A percentile compares a stretch with the other conserved stretches of the same genome.
phyloP scores from a whole-genome alignment of 2,113 vertebrate species.

The Ornithorhynchus anatinus region DNA sequence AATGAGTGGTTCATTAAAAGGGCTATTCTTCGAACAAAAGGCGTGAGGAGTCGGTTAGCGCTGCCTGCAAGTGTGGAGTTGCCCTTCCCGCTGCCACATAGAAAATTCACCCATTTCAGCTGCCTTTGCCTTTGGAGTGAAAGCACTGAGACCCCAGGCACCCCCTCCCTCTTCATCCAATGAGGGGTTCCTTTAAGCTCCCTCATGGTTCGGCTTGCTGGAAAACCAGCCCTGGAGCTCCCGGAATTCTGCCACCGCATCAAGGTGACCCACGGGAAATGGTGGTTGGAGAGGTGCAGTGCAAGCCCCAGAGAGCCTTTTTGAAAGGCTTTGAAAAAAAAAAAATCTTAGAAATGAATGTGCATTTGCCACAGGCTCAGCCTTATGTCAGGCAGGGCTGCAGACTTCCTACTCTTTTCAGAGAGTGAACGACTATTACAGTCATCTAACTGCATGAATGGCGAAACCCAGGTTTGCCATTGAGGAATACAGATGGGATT shows the following conservation, averaged over 20 bases:
- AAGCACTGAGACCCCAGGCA: too few species aligned
- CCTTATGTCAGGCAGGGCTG: constrained; percentile 19
- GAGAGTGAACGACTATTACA: neutral
- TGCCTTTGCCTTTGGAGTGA: too few species aligned
- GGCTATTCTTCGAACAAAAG: too few species aligned
- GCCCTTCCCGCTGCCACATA: too few species aligned
- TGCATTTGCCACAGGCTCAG: constrained; percentile 35
- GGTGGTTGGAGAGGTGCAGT: constrained; percentile 45
- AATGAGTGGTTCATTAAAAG: too few species aligned
- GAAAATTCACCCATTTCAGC: too few species aligned
- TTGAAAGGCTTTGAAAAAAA: constrained; percentile 48
- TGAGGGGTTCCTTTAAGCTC: constrained; percentile 27
- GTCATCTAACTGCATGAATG: constrained; percentile 15
- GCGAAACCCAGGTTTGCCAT: constrained; percentile 10
- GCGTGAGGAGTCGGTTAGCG: too few species aligned
- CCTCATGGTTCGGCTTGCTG: constrained; percentile 51
- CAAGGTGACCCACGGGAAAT: constrained; percentile 69
- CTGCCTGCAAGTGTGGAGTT: too few species aligned
- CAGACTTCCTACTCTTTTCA: too few species aligned
- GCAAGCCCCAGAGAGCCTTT: constrained; percentile 39
- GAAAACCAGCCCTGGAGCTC: constrained; percentile 54
- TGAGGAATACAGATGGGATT: constrained; percentile 2
- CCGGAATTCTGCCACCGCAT: constrained; percentile 59
- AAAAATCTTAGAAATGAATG: constrained; percentile 49
- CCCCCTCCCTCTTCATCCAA: too few species aligned